Evolutionary conservation across 37 sponge, comb jelly and placozoan genomes (phyloP), one percentile per base, ranked within the genome.

Genomic region (Cladorhizidae sp.): DNA sequence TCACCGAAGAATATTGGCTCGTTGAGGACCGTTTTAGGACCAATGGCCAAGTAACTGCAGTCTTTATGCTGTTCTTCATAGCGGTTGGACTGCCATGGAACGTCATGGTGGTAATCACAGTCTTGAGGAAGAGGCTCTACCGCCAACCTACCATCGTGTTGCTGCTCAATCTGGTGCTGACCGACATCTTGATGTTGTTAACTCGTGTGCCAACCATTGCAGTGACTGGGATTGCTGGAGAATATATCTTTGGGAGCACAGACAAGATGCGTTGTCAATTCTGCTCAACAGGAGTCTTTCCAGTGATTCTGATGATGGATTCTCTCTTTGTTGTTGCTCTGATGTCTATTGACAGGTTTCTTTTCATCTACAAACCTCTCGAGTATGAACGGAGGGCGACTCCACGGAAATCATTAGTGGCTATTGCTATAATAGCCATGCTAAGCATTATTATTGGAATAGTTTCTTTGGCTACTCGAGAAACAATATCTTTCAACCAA

Each of bases 351-450:
- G 62, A 61, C 22, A 23, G 62, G 11, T 61, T 61, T 22, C 20
- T 61, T 6, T 61, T 61, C 62, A 61, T 61, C 25, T 61, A 61
- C 25, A 61, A 61, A 17, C 62, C 62, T 61, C 62, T 61, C 5
- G n/a, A 6, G 25, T 61, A 61, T 17, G 62, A 61, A 11, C 20
- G 25, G 25, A 26, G 17, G 26, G 25, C 25, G 26, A 61, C 11
- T 26, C 26, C 22, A 23, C 20, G 25, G 25, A 21, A 28, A 17
- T 8, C 11, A 17, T 17, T 33, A 5, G 35, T 65, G 26, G 67
- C 35, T 14, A 33, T 65, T 11, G 2, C 31, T 31, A 5, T 25
- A 35, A 11, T 31, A 33, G 26, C 33, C 33, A 32, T 33, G 7
- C 36, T 65, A 2, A 32, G 33, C 18, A 65, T 65, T 31, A 11